Base-by-base conservation (phyloP, 2,888 invertebrate genomes). In the Amphipoea oculea region DNA sequence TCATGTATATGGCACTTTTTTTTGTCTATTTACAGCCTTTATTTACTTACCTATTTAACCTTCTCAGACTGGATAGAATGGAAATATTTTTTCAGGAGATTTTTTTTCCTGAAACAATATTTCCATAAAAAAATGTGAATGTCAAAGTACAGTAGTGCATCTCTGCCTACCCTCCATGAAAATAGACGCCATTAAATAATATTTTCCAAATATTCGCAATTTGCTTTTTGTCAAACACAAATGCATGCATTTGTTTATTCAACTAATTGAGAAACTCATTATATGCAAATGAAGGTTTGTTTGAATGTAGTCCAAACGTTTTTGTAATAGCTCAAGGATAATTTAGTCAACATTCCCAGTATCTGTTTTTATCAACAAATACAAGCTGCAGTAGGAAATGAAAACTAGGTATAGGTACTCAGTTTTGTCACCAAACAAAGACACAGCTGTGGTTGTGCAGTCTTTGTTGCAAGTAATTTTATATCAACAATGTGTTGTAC, bases 261-360 rank as follows among this genome's bases (percentile, higher is more conserved):
- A 79, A 71, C 68, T 66, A 82, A 74, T 88, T 88, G 71, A 72
- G 88, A 80, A 88, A 86, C 62, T 70, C 60, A 86, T 86, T 86
- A 76, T 86, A 83, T 86, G 88, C 67, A 78, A 86, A 86, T 88
- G 20, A 74, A 86, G 79, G 54, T 78, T 79, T 67, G 54, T 86
- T 82, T 62, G 54, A 76, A 80, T 74, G 60, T 82, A 76, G 79
- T 76, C 40, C 88, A 86, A 76, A 1, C 12, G 66, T 63, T 65
- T 79, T 79, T 86, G 70, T 73, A 82, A 67, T 88, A 57, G 68
- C 48, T 76, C 77, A 78, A 82, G 79, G 74, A 72, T 76, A 74
- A 70, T 77, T 81, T 62, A 69, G 62, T 79, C 74, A 77, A 79
- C 66, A 77, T 73, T 63, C 14, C 40, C 57, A 72, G 69, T 77